Conservation (phyloP, 1,140 invertebrate genomes). For the Idris sp. region DNA sequence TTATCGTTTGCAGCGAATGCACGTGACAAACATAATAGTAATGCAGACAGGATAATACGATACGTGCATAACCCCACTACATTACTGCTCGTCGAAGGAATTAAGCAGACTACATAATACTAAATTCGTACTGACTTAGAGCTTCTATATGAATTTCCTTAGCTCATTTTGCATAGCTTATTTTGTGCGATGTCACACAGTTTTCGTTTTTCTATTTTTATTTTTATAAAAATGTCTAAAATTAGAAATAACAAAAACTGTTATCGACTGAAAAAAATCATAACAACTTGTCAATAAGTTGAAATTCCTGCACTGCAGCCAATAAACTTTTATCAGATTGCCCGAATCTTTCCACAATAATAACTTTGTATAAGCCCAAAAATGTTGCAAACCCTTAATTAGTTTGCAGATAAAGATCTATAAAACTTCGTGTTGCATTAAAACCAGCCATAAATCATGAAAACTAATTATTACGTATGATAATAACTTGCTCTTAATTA, state of each 20-base stretch:
- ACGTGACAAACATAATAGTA: constrained; percentile 61
- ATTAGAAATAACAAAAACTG: too few species aligned
- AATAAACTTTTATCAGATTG: background rate
- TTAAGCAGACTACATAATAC: constrained; percentile 51
- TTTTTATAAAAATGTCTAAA: too few species aligned
- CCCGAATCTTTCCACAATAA: constrained; percentile 1
- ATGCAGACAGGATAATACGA: constrained; percentile 60
- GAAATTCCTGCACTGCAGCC: too few species aligned
- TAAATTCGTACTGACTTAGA: constrained; percentile 45
- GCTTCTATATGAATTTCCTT: constrained; percentile 33
- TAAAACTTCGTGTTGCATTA: constrained; percentile 3
- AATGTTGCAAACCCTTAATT: constrained; percentile 23
- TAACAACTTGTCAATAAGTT: too few species aligned
- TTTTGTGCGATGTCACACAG: too few species aligned
- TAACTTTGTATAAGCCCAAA: constrained; percentile 9
- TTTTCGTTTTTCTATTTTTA: too few species aligned
- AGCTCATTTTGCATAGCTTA: too few species aligned
- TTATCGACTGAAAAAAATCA: too few species aligned
- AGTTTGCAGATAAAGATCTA: constrained; percentile 11
- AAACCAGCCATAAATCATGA: constrained; percentile 15
- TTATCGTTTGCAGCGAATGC: constrained; percentile 54
- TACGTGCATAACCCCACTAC: constrained; percentile 45
- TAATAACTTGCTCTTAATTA: constrained; percentile 26
- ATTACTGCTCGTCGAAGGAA: constrained; percentile 43
- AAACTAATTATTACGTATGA: constrained; percentile 22